Evolutionary conservation across 2,113 vertebrate genomes (phyloP).

Genomic region (Vidua macroura): DNA sequence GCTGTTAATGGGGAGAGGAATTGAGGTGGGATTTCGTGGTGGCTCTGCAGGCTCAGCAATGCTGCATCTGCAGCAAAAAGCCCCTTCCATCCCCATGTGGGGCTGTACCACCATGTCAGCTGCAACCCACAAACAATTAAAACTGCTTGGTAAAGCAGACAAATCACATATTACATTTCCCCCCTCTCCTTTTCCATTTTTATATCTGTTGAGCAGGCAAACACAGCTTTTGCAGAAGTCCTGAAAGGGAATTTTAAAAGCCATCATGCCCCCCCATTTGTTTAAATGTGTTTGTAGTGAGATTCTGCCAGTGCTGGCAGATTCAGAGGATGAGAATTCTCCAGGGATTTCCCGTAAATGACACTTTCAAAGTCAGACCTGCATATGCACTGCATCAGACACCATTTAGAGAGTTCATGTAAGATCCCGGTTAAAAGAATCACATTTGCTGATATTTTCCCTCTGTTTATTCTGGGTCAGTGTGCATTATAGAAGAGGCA

Average conservation of each 20-base stretch:
- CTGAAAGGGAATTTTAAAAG: not conserved
- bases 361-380: constrained; percentile 32
- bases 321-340: not conserved
- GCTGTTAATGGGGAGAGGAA: not conserved
- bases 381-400: not conserved
- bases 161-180: not conserved
- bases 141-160: not conserved
- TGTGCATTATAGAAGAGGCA: not conserved
- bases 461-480: not conserved
- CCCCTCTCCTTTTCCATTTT: not conserved
- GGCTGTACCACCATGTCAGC: fast-evolving
- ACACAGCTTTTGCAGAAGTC: not conserved
- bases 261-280: not conserved
- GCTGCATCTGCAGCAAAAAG: not conserved
- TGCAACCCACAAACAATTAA: not conserved
- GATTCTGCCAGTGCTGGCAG: not conserved
- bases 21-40: not conserved
- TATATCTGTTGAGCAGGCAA: not conserved
- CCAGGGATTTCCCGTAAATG: not conserved
- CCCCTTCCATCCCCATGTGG: fast-evolving
- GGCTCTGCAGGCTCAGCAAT: not conserved
- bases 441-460: not conserved
- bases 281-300: not conserved
- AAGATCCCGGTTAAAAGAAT: not conserved
- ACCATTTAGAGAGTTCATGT: not conserved